Evolutionary conservation across 2,888 invertebrate genomes (phyloP).

Genomic region (Tethea ocularis): DNA sequence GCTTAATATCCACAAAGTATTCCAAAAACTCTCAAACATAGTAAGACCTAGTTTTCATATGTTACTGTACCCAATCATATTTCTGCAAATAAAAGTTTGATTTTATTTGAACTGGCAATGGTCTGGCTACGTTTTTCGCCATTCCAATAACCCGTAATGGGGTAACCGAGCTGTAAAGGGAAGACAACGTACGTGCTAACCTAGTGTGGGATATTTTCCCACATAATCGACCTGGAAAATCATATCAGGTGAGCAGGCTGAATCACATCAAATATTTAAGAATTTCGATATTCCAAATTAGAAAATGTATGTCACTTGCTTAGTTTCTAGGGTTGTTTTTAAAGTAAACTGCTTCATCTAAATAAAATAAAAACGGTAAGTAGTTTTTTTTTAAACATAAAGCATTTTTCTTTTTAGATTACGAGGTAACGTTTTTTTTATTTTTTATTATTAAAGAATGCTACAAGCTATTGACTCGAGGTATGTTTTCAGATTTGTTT

Average conservation of each 20-base stretch:
- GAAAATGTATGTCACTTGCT: too few species aligned
- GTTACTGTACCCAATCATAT: background rate
- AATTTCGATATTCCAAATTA: background rate
- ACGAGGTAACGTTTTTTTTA: too few species aligned
- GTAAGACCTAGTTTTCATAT: background rate
- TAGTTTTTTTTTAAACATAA: too few species aligned
- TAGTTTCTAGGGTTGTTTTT: too few species aligned
- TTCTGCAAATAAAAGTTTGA: background rate
- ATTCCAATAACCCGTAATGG: conserved; percentile 1
- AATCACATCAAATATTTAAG: background rate
- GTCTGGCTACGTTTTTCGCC: background rate
- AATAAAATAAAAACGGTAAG: too few species aligned
- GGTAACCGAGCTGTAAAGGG: conserved; percentile 7
- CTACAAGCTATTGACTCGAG: too few species aligned
- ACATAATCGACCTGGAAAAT: background rate
- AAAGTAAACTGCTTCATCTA: too few species aligned
- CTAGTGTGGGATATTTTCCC: background rate
- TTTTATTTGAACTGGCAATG: background rate
- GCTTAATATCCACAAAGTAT: too few species aligned
- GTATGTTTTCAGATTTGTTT: too few species aligned
- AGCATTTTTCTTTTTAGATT: too few species aligned
- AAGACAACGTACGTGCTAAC: conserved; percentile 10
- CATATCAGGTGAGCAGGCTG: background rate
- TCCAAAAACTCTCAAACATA: background rate
- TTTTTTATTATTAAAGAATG: too few species aligned